phyloP scores from a whole-genome alignment of 2,888 invertebrate genomes.

The Myathropa florea region DNA sequence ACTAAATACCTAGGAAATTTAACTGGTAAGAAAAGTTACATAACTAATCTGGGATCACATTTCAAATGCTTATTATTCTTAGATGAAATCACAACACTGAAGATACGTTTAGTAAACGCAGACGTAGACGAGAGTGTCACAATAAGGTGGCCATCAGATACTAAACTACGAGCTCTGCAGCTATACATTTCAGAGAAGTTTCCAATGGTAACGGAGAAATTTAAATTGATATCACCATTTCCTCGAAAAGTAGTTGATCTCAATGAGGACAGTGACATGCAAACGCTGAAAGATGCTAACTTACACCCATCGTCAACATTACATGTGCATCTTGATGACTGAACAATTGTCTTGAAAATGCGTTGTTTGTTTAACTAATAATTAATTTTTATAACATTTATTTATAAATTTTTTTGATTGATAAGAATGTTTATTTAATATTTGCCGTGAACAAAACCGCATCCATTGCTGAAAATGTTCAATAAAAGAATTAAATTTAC shows the following conservation, averaged over 20 bases:
- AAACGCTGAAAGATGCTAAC: slow-evolving; percentile 77
- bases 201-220: slow-evolving; percentile 77
- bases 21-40: slow-evolving; percentile 5
- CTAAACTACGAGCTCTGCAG: slow-evolving; percentile 76
- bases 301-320: slow-evolving; percentile 80
- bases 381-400: slow-evolving; percentile 41
- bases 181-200: slow-evolving; percentile 77
- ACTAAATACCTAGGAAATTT: slow-evolving; percentile 42
- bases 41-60: background rate
- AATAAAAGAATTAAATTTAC: slow-evolving; percentile 15
- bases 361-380: slow-evolving; percentile 51
- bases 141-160: slow-evolving; percentile 79
- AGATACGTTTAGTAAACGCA: slow-evolving; percentile 76
- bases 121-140: slow-evolving; percentile 77
- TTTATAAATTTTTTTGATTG: slow-evolving; percentile 34
- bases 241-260: slow-evolving; percentile 77
- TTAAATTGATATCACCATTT: slow-evolving; percentile 79
- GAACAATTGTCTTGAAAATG: slow-evolving; percentile 59
- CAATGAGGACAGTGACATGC: slow-evolving; percentile 75
- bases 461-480: slow-evolving; percentile 41
- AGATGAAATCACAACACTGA: slow-evolving; percentile 76
- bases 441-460: slow-evolving; percentile 26
- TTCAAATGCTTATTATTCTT: background rate
- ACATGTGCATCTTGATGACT: slow-evolving; percentile 79
- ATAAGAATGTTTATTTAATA: slow-evolving; percentile 39